A percentile compares a stretch with the other conserved stretches of the same genome.
These are phyloP conservation scores for Lampris megalopsis DNA, from an alignment of 2,113 vertebrate genomes.

Conservation along the genomic window DNA sequence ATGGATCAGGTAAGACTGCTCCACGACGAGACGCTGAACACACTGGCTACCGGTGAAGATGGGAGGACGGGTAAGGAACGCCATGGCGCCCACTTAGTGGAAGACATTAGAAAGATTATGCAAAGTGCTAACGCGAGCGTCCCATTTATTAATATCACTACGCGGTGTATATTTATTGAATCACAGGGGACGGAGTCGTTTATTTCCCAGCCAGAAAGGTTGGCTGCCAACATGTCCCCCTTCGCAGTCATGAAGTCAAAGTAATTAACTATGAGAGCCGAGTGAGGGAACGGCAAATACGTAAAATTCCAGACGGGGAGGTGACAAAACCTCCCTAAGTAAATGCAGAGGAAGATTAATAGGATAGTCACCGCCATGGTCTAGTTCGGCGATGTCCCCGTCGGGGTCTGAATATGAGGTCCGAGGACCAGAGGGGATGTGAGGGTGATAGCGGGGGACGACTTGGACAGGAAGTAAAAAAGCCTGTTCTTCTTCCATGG, in stretches of 20 bases:
- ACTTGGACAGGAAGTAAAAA: background rate
- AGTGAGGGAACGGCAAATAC: background rate
- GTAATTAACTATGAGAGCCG: background rate
- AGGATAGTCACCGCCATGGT: too few species aligned
- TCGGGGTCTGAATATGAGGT: background rate
- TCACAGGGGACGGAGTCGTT: slow-evolving; percentile 27
- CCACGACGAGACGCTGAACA: slow-evolving; percentile 39
- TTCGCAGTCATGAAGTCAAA: slow-evolving; percentile 27
- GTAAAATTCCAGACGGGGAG: background rate
- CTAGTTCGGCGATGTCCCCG: too few species aligned
- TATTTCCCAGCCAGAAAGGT: background rate
- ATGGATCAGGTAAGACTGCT: slow-evolving; percentile 63
- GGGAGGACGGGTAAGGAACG: slow-evolving; percentile 46
- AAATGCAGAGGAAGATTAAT: background rate
- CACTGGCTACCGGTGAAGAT: slow-evolving; percentile 54
- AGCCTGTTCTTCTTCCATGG: background rate
- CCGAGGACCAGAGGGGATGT: background rate
- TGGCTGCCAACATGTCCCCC: background rate
- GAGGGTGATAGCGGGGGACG: too few species aligned
- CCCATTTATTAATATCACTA: slow-evolving; percentile 27
- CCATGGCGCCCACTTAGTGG: slow-evolving; percentile 30
- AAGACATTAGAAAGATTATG: slow-evolving; percentile 28
- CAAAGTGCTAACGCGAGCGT: slow-evolving; percentile 32
- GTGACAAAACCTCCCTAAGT: background rate
- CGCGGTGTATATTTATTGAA: background rate